These are phyloP conservation scores for Nemotelus nigrinus DNA, from an alignment of 2,888 invertebrate species.

Conservation along the genomic window DNA sequence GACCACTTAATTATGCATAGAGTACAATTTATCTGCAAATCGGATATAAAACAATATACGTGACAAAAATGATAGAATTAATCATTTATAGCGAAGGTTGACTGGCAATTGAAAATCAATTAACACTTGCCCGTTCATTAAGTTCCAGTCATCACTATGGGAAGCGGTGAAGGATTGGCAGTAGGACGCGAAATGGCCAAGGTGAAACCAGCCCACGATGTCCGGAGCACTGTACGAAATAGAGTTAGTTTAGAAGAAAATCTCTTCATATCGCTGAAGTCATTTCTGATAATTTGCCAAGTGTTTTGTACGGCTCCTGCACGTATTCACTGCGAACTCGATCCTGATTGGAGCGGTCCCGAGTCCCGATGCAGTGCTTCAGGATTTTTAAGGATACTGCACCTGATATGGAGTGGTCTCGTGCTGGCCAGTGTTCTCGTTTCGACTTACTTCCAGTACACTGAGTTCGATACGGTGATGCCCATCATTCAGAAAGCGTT, in stretches of 20 bases:
- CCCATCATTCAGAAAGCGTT: slow-evolving; percentile 38
- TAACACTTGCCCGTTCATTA: slow-evolving; percentile 7
- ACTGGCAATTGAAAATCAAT: slow-evolving; percentile 2
- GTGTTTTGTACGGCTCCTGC: slow-evolving; percentile 39
- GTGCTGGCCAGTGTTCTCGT: slow-evolving; percentile 15
- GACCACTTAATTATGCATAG: too few species aligned
- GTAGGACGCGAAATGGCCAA: slow-evolving; percentile 25
- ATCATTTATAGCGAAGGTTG: background rate
- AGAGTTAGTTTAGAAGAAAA: slow-evolving; percentile 16
- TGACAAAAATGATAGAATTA: background rate
- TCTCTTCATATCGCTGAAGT: slow-evolving; percentile 14
- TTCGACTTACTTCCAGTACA: slow-evolving; percentile 40
- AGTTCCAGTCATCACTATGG: background rate
- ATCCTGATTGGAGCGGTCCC: background rate
- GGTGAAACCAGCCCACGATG: background rate
- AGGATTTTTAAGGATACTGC: background rate
- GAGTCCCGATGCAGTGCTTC: background rate
- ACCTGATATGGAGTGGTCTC: slow-evolving; percentile 36
- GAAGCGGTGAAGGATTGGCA: too few species aligned
- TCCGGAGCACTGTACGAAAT: background rate
- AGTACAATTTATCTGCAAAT: too few species aligned
- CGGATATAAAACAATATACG: too few species aligned
- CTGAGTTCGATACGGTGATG: slow-evolving; percentile 38
- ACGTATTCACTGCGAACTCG: slow-evolving; percentile 7
- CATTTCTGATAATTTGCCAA: slow-evolving; percentile 30